Base-by-base conservation (phyloP, 2,797 vertebrate species). In the Linurgus olivaceus region DNA sequence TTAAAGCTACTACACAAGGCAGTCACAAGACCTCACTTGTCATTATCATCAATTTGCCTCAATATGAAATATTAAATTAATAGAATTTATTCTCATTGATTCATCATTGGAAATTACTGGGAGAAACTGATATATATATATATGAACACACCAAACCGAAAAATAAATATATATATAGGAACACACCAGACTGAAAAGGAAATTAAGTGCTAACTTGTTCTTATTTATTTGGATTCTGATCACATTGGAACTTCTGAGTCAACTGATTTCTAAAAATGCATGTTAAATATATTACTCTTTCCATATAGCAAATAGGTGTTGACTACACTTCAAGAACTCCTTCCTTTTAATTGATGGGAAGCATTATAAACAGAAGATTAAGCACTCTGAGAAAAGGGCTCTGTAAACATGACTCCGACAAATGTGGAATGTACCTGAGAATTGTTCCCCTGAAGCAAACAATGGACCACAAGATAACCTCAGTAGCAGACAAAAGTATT, bases 401-500 rank as follows among this genome's bases (percentile, higher is more conserved):
- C 90, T 92, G 74, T 67, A 93, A 94, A 93, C 66, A 90, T 54
- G 76, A 80, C 78, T 87, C 72, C 94, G 90, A 94, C 70, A 94
- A 95, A 96, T 40, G 83, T 72, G 85, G 57, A 77, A 81, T 0
- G 1, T 68, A 79, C 54, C 70, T 10, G 7, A 37, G 77, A 91
- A 79, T n/a, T 88, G 67, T 80, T 75, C 23, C 7, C 4, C 8
- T 48, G 86, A 88, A 79, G 71, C 50, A 93, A 88, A 94, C 47
- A 96, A 94, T 17, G 58, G 91, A 72, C 74, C 48, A 67, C 37
- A 51, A 0, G 13, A 84, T 84, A 85, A 96, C 85, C 90, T 92
- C 71, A 67, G 40, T n/a, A 44, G 78, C 59, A 86, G 78, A 92
- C 40, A 62, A 67, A 96, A 87, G 77, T 55, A 79, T 83, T 61